Conservation (phyloP, 2,113 vertebrate species). For the Arothron firmamentum region DNA sequence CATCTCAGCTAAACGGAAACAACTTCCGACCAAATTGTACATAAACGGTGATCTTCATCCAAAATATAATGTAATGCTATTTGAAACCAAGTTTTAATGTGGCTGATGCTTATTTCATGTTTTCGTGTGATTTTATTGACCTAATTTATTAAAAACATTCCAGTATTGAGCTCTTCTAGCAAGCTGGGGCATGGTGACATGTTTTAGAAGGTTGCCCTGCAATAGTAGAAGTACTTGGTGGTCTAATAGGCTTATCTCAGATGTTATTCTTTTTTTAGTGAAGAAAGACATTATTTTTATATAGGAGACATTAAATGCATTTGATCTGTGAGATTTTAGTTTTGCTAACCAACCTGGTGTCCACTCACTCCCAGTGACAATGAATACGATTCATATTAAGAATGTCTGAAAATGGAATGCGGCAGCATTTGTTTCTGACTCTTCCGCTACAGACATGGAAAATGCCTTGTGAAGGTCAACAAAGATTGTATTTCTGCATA, state of each 20-base stretch:
- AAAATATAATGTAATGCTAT: background rate
- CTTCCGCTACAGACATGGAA: too few species aligned
- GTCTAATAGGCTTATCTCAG: conserved; percentile 16
- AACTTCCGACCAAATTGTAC: too few species aligned
- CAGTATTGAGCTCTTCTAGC: conserved; percentile 57
- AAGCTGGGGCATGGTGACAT: conserved; percentile 7
- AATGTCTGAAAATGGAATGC: conserved; percentile 33
- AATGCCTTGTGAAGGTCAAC: background rate
- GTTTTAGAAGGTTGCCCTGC: background rate
- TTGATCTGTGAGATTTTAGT: background rate
- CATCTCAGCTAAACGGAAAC: too few species aligned
- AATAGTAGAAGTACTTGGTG: background rate
- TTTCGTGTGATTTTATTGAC: conserved; percentile 30
- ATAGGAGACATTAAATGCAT: too few species aligned
- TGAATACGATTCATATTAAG: conserved; percentile 10
- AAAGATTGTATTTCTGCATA: too few species aligned
- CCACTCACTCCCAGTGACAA: background rate
- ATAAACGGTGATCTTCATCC: too few species aligned
- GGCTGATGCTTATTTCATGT: conserved; percentile 8
- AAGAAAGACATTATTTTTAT: conserved; percentile 2
- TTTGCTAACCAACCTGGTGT: background rate
- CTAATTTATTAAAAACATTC: conserved; percentile 46
- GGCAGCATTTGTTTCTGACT: conserved; percentile 1
- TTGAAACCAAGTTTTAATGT: conserved; percentile 30
- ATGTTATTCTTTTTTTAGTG: conserved; percentile 11